These are phyloP conservation scores for Hylia prasina DNA, from an alignment of 2,113 vertebrate species.

Conservation along the genomic window DNA sequence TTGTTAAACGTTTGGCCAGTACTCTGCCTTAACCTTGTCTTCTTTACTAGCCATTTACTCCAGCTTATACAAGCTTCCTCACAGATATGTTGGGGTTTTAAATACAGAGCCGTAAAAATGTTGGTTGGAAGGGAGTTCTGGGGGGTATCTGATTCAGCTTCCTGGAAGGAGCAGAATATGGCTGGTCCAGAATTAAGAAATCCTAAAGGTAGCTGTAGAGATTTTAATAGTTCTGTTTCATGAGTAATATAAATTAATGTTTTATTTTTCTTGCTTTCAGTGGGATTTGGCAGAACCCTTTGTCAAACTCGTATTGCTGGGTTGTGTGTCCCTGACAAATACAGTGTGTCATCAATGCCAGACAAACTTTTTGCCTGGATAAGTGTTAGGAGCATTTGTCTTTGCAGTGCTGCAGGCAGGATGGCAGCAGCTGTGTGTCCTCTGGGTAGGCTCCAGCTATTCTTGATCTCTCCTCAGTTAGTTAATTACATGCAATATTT, in stretches of 20 bases:
- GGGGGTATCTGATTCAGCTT: neutral
- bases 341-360: neutral
- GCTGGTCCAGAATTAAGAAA: neutral
- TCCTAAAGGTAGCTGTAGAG: neutral
- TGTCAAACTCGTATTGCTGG: fast-evolving
- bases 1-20: neutral
- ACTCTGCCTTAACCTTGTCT: neutral
- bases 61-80: neutral
- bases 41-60: neutral
- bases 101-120: neutral
- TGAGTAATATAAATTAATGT: neutral
- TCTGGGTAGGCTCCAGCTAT: neutral
- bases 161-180: neutral
- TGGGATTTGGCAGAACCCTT: neutral
- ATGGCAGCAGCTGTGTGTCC: neutral
- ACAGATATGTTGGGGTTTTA: neutral
- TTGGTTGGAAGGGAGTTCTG: neutral
- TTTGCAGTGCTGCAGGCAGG: neutral
- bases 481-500: neutral
- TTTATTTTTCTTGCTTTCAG: neutral
- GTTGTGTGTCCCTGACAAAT: neutral
- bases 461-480: neutral
- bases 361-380: neutral
- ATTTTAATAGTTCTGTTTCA: neutral
- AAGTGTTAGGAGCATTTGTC: neutral